Base-by-base conservation (phyloP, 2,888 invertebrate species). In the Epiperipatus broadwayi region DNA sequence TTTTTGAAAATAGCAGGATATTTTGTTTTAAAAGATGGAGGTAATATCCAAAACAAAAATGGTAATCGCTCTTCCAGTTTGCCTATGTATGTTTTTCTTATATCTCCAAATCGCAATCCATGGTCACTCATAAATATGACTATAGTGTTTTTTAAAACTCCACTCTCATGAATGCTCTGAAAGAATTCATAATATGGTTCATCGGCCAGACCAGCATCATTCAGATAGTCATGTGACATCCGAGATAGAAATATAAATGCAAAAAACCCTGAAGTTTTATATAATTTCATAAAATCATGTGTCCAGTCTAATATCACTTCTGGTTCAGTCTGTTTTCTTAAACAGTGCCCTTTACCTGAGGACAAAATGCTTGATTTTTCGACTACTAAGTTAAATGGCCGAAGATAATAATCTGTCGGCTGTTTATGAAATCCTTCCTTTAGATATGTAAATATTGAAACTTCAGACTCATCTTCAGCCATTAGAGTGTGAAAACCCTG, bases 331-430 rank as follows among this genome's bases (percentile, higher is more conserved):
- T 49, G 39, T 28, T 48, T 48, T n/a, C 47, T 48, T 28, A 54
- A 43, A 41, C 55, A 55, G 40, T 53, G 46, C 19, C 49, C 48
- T 15, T 47, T 39, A 19, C 46, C 46, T 28, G 44, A 47, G n/a
- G n/a, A n/a, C n/a, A n/a, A n/a, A n/a, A n/a, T n/a, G 29, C 37
- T 36, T n/a, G 51, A 47, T 30, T 40, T 44, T 35, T 52, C 51
- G 49, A 53, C 47, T 1, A 75, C 76, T 5, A 73, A 49, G 42
- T 76, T 68, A 48, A 77, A 72, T 0, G 81, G 75, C 37, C 78
- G 65, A 46, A 78, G 63, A 47, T 83, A 85, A 51, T 79, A 80
- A 52, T 85, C 80, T 0, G 78, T 75, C 0, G 87, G 85, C 1
- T 71, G 70, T 7, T 67, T 57, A 4, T 64, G 61, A 51, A 84